Evolutionary conservation across 2,797 vertebrate genomes (phyloP).

Genomic region (Diceros bicornis): DNA sequence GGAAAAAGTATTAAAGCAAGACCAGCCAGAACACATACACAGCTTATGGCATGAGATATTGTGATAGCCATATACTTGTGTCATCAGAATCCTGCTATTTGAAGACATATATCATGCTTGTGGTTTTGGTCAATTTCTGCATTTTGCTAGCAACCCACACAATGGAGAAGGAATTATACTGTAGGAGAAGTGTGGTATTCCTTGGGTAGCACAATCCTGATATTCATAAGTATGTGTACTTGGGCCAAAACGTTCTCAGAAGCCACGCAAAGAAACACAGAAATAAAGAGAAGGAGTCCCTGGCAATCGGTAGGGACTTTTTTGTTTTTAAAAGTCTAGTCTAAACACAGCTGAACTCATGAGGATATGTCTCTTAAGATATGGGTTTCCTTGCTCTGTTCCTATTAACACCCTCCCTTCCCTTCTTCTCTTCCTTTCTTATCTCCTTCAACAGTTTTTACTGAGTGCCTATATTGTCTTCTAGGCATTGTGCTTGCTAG

Average conservation of each 20-base stretch:
- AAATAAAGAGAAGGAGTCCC: constrained; percentile 47
- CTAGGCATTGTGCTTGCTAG: not conserved
- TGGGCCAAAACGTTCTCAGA: constrained; percentile 51
- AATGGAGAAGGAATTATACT: not conserved
- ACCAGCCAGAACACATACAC: not conserved
- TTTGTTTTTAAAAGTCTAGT: constrained; percentile 26
- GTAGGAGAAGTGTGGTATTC: not conserved
- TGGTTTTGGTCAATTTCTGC: not conserved
- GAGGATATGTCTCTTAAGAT: constrained; percentile 16
- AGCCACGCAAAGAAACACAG: constrained; percentile 26
- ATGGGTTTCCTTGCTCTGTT: not conserved
- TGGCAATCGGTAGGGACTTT: not conserved
- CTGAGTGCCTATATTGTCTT: constrained; percentile 10
- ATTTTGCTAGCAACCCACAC: not conserved
- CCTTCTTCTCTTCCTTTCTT: not conserved
- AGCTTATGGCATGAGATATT: not conserved
- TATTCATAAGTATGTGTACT: not conserved
- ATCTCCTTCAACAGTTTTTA: constrained; percentile 3
- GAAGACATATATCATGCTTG: not conserved
- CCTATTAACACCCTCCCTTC: not conserved
- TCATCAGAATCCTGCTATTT: not conserved
- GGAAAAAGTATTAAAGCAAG: constrained; percentile 40
- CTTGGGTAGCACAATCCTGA: not conserved
- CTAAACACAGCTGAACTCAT: constrained; percentile 60
- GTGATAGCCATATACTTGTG: not conserved